Evolutionary conservation across 2,113 vertebrate genomes (phyloP), one percentile per base, ranked within the genome.

Genomic region (Hyla sarda): DNA sequence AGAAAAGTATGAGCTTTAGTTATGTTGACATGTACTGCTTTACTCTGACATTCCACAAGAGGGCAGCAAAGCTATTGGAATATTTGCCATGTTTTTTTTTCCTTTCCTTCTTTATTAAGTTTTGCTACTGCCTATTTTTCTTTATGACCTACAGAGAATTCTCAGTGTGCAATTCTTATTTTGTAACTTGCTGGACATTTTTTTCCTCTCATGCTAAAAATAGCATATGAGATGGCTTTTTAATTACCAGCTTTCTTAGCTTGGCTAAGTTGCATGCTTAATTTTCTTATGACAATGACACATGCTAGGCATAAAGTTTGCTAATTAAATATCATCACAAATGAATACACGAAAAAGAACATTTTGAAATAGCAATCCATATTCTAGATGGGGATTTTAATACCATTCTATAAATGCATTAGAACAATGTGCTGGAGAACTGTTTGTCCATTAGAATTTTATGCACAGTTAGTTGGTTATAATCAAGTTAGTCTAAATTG

Each of bases 291-390:
- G 84, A 86, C 84, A 86, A 86, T 86, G 84, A 86, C 77, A 86
- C 84, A 86, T 86, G 84, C 84, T 81, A 86, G 84, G 84, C 77
- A 86, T 86, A 86, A 86, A 81, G 62, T 86, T 86, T 86, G 84
- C 84, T 86, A 86, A 86, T 86, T 86, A 86, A 86, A 86, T 81
- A 86, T 86, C 76, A 86, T 86, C 84, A 73, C 84, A 86, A 86
- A 65, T 81, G 78, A 86, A 81, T 81, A 86, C 77, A 86, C 71
- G 82, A 84, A 85, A 73, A 32, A 32, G 84, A 73, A 86, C 77
- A 81, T 86, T 86, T 73, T 81, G 77, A 81, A 86, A 60, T 79
- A 81, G 84, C 58, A 72, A 86, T 86, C 67, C 77, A 81, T 86
- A 86, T 86, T 81, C 76, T 23, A 23, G 60, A 86, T 80, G 19